Conservation (phyloP, 2,113 vertebrate species). For the Acrocephalus arundinaceus region DNA sequence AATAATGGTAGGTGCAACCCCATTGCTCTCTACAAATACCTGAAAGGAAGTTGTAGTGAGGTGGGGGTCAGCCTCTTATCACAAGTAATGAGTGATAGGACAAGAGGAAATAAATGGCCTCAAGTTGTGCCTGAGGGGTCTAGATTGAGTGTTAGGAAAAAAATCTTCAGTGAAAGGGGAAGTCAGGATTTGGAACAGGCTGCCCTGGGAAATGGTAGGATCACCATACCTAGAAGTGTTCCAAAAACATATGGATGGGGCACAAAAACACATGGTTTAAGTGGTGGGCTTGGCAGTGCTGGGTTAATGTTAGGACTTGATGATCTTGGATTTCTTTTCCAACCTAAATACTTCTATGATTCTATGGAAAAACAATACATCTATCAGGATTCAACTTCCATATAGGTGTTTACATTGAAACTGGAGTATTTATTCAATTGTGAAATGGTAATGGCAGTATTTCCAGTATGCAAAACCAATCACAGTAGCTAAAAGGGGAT, state of each 20-base stretch:
- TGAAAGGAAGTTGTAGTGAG: not conserved
- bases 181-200: not conserved
- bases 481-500: not conserved
- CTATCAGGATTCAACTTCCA: not conserved
- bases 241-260: not conserved
- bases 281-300: not conserved
- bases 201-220: not conserved
- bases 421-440: not conserved
- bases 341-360: not conserved
- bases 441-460: not conserved
- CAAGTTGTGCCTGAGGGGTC: not conserved
- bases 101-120: not conserved
- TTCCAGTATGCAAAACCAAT: not conserved
- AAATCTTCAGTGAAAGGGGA: not conserved
- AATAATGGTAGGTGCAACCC: not conserved
- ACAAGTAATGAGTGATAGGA: accelerated
- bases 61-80: not conserved
- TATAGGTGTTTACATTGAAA: not conserved
- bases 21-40: not conserved
- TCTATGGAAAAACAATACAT: not conserved
- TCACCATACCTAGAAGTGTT: not conserved
- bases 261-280: not conserved
- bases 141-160: not conserved
- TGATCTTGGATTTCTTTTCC: not conserved
- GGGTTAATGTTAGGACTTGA: accelerated